Evolutionary conservation across 2,797 vertebrate genomes (phyloP).

Genomic region (Gallinago nigripennis): DNA sequence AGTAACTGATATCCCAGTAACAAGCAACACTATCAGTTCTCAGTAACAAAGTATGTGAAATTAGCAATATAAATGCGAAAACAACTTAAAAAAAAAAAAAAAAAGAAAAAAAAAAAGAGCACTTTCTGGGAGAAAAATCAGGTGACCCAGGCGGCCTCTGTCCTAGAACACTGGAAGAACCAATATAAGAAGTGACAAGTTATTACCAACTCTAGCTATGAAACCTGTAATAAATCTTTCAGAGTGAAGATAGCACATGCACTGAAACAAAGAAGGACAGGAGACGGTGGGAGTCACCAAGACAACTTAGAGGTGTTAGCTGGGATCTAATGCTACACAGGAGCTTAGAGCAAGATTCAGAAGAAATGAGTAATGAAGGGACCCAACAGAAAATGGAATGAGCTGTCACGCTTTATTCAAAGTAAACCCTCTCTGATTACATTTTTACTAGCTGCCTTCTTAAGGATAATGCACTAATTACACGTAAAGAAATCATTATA

Average conservation of each 20-base stretch:
- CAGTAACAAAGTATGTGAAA: background rate
- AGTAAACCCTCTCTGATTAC: background rate
- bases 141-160: background rate
- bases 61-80: background rate
- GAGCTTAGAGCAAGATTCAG: background rate
- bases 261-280: background rate
- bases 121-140: background rate
- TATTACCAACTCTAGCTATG: background rate
- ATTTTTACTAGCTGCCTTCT: background rate
- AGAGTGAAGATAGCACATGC: background rate
- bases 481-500: background rate
- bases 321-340: background rate
- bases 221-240: background rate
- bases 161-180: background rate
- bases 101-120: background rate
- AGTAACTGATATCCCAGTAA: background rate
- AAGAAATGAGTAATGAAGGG: background rate
- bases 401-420: background rate
- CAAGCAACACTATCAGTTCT: background rate
- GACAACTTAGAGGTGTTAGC: background rate
- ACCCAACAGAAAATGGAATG: background rate
- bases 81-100: fast-evolving
- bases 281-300: background rate
- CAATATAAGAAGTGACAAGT: background rate
- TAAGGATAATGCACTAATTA: background rate